Evolutionary conservation across 2,888 invertebrate species (phyloP), one percentile per base, ranked within the genome.

Genomic region (Galerucella nymphaeae): DNA sequence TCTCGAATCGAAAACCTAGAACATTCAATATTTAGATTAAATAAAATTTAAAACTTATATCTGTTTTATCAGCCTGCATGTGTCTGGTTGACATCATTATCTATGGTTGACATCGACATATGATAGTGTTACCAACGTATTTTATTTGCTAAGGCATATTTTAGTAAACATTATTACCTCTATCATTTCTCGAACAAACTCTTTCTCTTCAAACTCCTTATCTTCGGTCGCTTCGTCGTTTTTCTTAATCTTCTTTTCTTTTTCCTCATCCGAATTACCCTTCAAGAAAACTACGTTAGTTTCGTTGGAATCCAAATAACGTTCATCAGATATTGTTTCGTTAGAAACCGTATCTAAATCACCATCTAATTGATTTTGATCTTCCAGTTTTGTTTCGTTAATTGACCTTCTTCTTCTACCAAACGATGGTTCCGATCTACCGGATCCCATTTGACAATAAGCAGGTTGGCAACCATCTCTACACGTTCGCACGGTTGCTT

Each of bases 401-500:
- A 89, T 65, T 0, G 89, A 87, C 79, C 92, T 88, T 79, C 91
- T 89, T 69, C 92, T 90, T 75, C 93, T 89, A 0, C 95, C 96
- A 81, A 94, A 94, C 0, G 95, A 96, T 0, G 94, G 93, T 81
- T 95, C 95, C 74, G 91, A 92, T 72, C 96, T 89, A 45, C 96
- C 90, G 16, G 81, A 71, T 48, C 93, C 92, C 41, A 93, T 91
- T 38, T 93, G 93, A 83, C 96, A 96, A 81, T 95, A 95, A 11
- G 96, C 96, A 61, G 96, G 96, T 84, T 96, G 95, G 82, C 96
- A 97, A 9, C 96, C 95, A 65, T 96, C 95, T 57, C 95, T 89
- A 81, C 96, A 97, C 0, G 96, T 95, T 71, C 94, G 89, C 0
- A 97, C 96, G 0, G 95, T 96, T 0, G 96, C 96, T 87, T 97